Base-by-base conservation (phyloP, 2,888 invertebrate genomes). In the Xylocampa areola region DNA sequence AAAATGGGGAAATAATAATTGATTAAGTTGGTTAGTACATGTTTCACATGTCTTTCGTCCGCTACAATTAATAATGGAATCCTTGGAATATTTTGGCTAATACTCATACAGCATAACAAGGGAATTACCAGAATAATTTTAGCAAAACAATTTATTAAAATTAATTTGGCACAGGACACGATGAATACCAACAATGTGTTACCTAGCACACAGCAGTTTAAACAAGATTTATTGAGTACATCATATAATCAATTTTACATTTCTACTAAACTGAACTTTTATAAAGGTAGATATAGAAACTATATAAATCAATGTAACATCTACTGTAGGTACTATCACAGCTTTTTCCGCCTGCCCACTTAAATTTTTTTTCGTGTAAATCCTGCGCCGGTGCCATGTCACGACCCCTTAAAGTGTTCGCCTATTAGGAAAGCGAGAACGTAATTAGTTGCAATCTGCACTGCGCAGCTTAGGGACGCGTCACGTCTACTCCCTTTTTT, bases 151-250 rank as follows among this genome's bases (percentile, higher is more conserved):
- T 43, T 19, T 30, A 41, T 50, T 16, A 45, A 70, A 64, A 70
- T 68, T 44, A 67, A 77, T 78, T 81, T 81, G 82, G 82, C 81
- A 81, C 82, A 68, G 17, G 30, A 60, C 35, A 53, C 58, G 45
- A 47, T 62, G 45, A 37, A 55, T 37, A 53, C 35, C 27, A 53
- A 65, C 13, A 52, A 71, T 67, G 44, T 62, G 66, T 60, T 29
- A 30, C 44, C 39, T 45, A 37, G n/a, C n/a, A n/a, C n/a, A n/a
- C 51, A 63, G 61, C 11, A 32, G 52, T 39, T 45, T 35, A 47
- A 7, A 63, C 14, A 49, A 49, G 29, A 44, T 21, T 10, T 33
- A 6, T 14, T 17, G 8, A 23, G 49, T 29, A 5, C 2, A 11
- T 29, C 3, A 29, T 13, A 30, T 3, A 27, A n/a, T 4, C 2